Base-by-base conservation (phyloP, 2,888 invertebrate species). In the Nemotelus pantherinus region DNA sequence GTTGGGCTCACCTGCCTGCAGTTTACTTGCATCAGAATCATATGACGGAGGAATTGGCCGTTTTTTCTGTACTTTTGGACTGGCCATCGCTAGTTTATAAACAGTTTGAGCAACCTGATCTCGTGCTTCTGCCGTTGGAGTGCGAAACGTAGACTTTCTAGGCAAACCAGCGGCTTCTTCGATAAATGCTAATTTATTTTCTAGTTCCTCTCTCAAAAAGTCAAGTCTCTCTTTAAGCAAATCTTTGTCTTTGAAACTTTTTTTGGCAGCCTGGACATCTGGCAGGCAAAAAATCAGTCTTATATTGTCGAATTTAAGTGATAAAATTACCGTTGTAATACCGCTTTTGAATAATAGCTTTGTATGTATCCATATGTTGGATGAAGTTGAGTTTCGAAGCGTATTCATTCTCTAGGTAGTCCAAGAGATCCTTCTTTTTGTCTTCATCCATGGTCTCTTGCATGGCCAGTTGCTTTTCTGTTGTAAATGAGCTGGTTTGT, bases 91-190 rank as follows among this genome's bases (percentile, higher is more conserved):
- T n/a, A 58, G 5, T n/a, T 25, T 44, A n/a, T 65, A 6, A 41
- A 65, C n/a, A 3, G 25, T 43, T 3, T 65, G n/a, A 2, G 25
- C 65, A 44, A 65, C 41, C 25, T 65, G 45, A 10, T 44, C n/a
- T 45, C 25, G 7, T 44, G 41, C 65, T 65, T 55, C 10, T 41
- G 41, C 25, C 53, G 68, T 39, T 48, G 55, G 43, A 44, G 71
- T 9, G 10, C 55, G 6, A 7, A 43, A 3, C 2, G 53, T 47
- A 5, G 72, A 39, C 25, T 25, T 41, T 41, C 58, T 57, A 25
- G 57, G 72, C 39, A 45, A 7, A 44, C 72, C 72, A 45, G 72
- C 72, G 5, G 47, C 57, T 45, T 72, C 72, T 3, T 72, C 72
- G 7, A 72, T 70, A 55, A 55, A 55, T 9, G 53, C 55, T 55